These are phyloP conservation scores for Eurosta solidaginis DNA, from an alignment of 1,140 invertebrate genomes.

Conservation along the genomic window DNA sequence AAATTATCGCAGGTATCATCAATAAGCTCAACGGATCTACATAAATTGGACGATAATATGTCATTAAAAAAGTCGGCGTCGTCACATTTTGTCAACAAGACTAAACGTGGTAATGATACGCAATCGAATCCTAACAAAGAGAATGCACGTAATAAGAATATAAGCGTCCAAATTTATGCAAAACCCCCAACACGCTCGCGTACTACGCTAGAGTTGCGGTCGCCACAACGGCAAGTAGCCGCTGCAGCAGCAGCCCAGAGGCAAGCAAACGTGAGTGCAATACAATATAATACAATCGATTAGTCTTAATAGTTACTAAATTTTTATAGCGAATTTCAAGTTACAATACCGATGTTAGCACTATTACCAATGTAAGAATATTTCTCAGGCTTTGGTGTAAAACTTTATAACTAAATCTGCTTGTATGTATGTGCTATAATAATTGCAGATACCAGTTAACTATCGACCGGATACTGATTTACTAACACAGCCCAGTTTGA, in stretches of 20 bases:
- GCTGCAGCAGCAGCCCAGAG: constrained; percentile 41
- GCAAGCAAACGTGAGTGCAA: constrained; percentile 37
- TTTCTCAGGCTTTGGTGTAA: neutral
- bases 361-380: constrained; percentile 25
- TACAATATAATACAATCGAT: neutral
- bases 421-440: neutral
- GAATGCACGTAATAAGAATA: constrained; percentile 51
- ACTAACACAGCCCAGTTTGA: constrained; percentile 16
- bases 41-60: constrained; percentile 58
- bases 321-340: constrained; percentile 36
- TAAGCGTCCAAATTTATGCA: constrained; percentile 56
- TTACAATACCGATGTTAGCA: constrained; percentile 31
- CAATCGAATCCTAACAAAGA: constrained; percentile 53
- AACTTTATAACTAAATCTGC: neutral
- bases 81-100: constrained; percentile 47
- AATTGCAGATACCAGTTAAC: constrained; percentile 34
- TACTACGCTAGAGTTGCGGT: constrained; percentile 54
- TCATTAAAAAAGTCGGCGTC: constrained; percentile 53
- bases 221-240: constrained; percentile 17
- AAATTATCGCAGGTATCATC: constrained; percentile 53
- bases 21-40: constrained; percentile 56
- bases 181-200: constrained; percentile 57
- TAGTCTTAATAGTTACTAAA: neutral
- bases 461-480: constrained; percentile 34
- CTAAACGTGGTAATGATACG: constrained; percentile 41